Conservation (phyloP, 2,888 invertebrate genomes). For the Acronicta alni region DNA sequence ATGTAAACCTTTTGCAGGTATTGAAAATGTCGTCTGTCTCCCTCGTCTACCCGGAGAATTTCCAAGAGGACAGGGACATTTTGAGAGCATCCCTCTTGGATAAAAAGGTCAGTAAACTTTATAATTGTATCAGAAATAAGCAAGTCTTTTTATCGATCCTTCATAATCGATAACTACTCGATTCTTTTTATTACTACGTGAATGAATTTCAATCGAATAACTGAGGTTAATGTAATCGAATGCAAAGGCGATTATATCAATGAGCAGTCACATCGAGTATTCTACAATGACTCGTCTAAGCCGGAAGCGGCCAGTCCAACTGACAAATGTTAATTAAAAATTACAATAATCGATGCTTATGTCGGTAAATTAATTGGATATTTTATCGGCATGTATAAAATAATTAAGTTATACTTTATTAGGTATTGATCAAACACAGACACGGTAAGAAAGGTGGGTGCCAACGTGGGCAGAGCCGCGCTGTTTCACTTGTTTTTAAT, state of each 20-base stretch:
- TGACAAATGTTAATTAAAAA: conserved; percentile 66
- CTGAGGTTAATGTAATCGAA: conserved; percentile 48
- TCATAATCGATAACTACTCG: too few relatives aligned
- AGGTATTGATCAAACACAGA: conserved; percentile 32
- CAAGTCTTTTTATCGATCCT: too few relatives aligned
- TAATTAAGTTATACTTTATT: conserved; percentile 44
- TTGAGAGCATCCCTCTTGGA: too few relatives aligned
- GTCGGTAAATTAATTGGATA: conserved; percentile 45
- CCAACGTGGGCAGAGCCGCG: conserved; percentile 19
- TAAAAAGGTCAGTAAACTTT: too few relatives aligned
- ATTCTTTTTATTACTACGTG: conserved; percentile 14
- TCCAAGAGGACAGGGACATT: too few relatives aligned
- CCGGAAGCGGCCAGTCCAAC: conserved; percentile 60
- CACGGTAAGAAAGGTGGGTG: conserved; percentile 14
- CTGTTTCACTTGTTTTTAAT: not conserved
- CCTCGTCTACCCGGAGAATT: too few relatives aligned
- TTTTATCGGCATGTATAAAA: conserved; percentile 24
- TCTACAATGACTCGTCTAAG: conserved; percentile 53
- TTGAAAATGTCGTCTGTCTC: too few relatives aligned
- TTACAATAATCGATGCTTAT: conserved; percentile 54
- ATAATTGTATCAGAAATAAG: too few relatives aligned
- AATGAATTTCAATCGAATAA: conserved; percentile 46
- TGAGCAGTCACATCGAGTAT: conserved; percentile 47
- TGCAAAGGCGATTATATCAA: conserved; percentile 58
- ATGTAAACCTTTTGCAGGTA: too few relatives aligned